These are phyloP conservation scores for Octonoba sinensis DNA, from an alignment of 2,888 invertebrate species.

Conservation along the genomic window DNA sequence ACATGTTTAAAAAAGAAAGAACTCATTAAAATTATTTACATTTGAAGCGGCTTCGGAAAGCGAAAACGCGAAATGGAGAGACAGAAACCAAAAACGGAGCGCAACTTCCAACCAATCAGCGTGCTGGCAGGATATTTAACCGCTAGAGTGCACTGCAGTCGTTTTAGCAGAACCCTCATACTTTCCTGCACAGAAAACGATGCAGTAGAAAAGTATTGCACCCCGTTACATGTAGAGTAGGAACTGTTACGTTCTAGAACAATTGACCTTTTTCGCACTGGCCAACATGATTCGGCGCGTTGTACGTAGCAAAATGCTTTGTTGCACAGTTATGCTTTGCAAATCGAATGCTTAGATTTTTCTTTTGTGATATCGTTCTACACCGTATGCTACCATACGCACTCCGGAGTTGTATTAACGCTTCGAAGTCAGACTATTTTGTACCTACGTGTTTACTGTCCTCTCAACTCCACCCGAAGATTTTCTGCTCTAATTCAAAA, in stretches of 20 bases:
- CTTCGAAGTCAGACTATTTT: slow-evolving; percentile 37
- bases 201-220: background rate
- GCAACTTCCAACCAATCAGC: slow-evolving; percentile 55
- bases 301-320: too few species aligned
- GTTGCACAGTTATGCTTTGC: too few species aligned
- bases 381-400: slow-evolving; percentile 49
- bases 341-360: slow-evolving; percentile 17
- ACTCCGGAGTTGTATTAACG: slow-evolving; percentile 8
- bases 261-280: too few species aligned
- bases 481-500: slow-evolving; percentile 25
- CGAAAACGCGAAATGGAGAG: too few species aligned
- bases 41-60: too few species aligned
- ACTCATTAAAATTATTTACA: too few species aligned
- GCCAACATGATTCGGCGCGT: too few species aligned
- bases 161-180: slow-evolving; percentile 7
- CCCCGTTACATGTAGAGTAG: too few species aligned
- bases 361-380: slow-evolving; percentile 5
- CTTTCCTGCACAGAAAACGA: slow-evolving; percentile 7
- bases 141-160: slow-evolving; percentile 27
- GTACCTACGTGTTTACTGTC: slow-evolving; percentile 48
- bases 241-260: too few species aligned
- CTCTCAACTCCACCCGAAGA: slow-evolving; percentile 31
- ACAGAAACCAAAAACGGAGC: slow-evolving; percentile 49
- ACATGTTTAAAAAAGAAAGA: too few species aligned
- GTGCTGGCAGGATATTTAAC: background rate